A percentile compares a stretch with the other conserved stretches of the same genome.
phyloP scores from a whole-genome alignment of 2,113 vertebrate genomes.

The Pungitius pungitius region DNA sequence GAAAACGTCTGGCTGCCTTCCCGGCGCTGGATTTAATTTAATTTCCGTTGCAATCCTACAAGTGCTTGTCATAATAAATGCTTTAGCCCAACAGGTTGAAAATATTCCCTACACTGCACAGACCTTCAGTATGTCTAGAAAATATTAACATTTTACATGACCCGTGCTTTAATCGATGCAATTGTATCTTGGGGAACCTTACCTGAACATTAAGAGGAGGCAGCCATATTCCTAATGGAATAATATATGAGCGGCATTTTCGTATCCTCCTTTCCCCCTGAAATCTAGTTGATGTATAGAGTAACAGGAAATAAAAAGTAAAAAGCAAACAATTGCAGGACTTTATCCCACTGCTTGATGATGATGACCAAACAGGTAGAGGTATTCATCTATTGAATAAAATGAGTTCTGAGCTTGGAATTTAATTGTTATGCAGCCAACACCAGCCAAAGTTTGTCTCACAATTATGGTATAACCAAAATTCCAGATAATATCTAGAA shows the following conservation, averaged over 20 bases:
- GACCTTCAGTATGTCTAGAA: not conserved
- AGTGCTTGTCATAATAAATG: constrained; percentile 27
- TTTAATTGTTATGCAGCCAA: not conserved
- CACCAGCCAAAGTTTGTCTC: too few relatives aligned
- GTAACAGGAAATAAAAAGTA: not conserved
- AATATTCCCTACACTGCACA: constrained; percentile 6
- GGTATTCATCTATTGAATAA: not conserved
- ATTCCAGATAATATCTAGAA: not conserved
- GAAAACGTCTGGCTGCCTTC: constrained; percentile 47
- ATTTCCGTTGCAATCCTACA: constrained; percentile 27
- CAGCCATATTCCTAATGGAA: not conserved
- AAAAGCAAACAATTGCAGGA: not conserved
- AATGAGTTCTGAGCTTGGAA: not conserved
- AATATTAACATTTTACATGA: not conserved
- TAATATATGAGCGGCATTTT: not conserved
- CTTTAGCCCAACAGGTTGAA: constrained; percentile 19
- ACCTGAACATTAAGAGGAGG: not conserved
- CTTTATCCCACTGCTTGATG: too few relatives aligned
- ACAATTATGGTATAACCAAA: not conserved
- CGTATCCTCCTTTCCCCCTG: not conserved
- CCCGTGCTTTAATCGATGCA: not conserved
- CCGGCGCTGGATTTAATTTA: constrained; percentile 43
- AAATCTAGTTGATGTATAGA: not conserved
- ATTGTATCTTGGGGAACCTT: not conserved
- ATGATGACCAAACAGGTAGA: not conserved